Base-by-base conservation (phyloP, 2,888 invertebrate genomes). In the Monopis laevigella region DNA sequence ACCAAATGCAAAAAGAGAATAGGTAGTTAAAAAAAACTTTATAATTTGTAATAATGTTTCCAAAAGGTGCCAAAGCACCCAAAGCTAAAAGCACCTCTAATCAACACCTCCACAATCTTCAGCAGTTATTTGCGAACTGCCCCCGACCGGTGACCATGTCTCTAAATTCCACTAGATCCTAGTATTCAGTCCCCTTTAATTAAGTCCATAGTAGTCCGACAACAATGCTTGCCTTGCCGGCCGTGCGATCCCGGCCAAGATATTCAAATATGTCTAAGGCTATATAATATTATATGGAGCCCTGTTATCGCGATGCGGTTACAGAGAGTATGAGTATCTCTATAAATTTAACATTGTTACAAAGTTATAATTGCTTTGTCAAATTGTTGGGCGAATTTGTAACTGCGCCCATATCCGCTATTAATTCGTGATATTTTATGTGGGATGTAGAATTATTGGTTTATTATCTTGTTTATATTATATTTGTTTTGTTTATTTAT, bases 231-330 rank as follows among this genome's bases (percentile, higher is more conserved):
- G 58, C 52, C 24, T 24, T 24, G 21, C 38, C 24, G 32, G 36
- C 34, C 58, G 58, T 58, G 62, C 74, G 78, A 77, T 77, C 72
- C 66, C 62, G 66, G 56, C 62, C 61, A 65, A 74, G 78, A 80
- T 80, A 80, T 80, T 80, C 77, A 77, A 80, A 78, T 77, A 78
- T 65, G 71, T 78, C 72, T 71, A 69, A 70, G 65, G 69, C 69
- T 59, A 64, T 68, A 71, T 70, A 72, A 74, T 70, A 69, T 66
- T 64, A 30, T 32, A 39, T 21, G 65, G 61, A 51, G 45, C 52
- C 12, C 64, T 58, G 67, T 69, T 72, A 72, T 68, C 43, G 42
- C 28, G 44, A 44, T 44, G 29, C 19, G 40, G 40, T 40, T 39
- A 36, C n/a, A 32, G 14, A 32, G 32, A 17, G 16, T 32, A 32